Evolutionary conservation across 92 coral and sea anemone species (phyloP), one percentile per base, ranked within the genome.

Genomic region (Actinostola sp.): DNA sequence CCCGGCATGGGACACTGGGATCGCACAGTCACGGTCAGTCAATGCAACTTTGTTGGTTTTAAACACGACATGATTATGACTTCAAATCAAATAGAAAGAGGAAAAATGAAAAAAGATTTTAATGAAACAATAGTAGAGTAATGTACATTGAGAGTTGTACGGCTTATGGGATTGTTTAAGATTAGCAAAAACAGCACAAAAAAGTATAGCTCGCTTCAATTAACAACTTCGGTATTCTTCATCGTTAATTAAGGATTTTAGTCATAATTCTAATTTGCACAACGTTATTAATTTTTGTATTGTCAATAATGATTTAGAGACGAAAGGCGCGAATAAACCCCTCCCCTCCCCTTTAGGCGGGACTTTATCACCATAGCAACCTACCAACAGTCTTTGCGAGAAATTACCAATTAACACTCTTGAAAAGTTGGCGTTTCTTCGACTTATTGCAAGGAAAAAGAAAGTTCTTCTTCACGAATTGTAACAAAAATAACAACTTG

Each of bases 341-440:
- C 63, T 27, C 63, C 39, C 63, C 36, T 11, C 5, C 15, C 63
- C 39, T 57, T 15, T 27, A 27, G 63, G 38, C 63, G 27, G 2
- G 25, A 25, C 25, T 16, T 16, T 28, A 28, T 53, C 31, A 53
- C 59, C 59, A 53, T 53, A 25, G 31, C 59, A 53, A 53, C 59
- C 3, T 53, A 12, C 63, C 63, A 57, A 20, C 39, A 19, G 38
- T 30, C 63, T 3, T 29, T 57, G 63, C 63, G 63, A 57, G 63
- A 38, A 52, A 3, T 52, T 52, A 3, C 63, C 39, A 57, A 57
- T 57, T 28, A 57, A 57, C 63, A 57, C 63, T 57, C 29, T 57
- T 57, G 38, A 29, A n/a, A 28, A 57, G 15, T 26, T 54, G 26
- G 63, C 6, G 4, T 57, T 57, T 57, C 63, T 5, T 57, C 38